Evolutionary conservation across 2,888 invertebrate species (phyloP), one percentile per base, ranked within the genome.

Genomic region (Xestia ashworthii): DNA sequence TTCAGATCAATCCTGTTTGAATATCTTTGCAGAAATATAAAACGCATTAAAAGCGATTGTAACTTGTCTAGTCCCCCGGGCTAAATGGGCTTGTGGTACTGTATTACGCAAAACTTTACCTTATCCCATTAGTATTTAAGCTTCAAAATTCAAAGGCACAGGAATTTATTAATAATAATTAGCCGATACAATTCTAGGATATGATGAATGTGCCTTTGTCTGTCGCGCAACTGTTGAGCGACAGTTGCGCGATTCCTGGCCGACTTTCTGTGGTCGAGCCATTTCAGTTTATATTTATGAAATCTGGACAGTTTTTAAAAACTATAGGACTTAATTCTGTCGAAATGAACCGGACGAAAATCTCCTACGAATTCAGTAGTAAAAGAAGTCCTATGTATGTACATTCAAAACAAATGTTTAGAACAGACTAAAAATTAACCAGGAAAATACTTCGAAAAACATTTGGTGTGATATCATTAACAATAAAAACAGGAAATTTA

Each of bases 121-220:
- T 76, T 71, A 80, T n/a, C 44, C 16, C n/a, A 65, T 76, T 25
- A 80, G 64, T 68, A 68, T 44, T 67, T 68, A 76, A 85, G 82
- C 81, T 62, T 81, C 64, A 48, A 73, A 60, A 72, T 69, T 81
- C 81, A 81, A 82, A 82, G 82, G 82, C 82, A 82, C 82, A 68
- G 58, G 81, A 41, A 80, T 82, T 80, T 84, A 32, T 68, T 46
- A 64, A 67, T 78, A 79, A 79, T 78, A 79, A 79, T 62, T 60
- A 78, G 70, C 65, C 14, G 58, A 83, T 80, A 72, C 38, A 58
- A 60, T 71, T 58, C 53, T 83, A 83, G 16, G 68, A 72, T 81
- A 81, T 83, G 81, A 65, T 68, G 4, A n/a, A 25, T 82, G 81
- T 83, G 84, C 80, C 72, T 79, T 81, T 83, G 75, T 81, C 25